Percentiles rank a stretch among this genome's conserved stretches.
phyloP scores from a whole-genome alignment of 2,113 vertebrate genomes.

The Microtus oregoni region DNA sequence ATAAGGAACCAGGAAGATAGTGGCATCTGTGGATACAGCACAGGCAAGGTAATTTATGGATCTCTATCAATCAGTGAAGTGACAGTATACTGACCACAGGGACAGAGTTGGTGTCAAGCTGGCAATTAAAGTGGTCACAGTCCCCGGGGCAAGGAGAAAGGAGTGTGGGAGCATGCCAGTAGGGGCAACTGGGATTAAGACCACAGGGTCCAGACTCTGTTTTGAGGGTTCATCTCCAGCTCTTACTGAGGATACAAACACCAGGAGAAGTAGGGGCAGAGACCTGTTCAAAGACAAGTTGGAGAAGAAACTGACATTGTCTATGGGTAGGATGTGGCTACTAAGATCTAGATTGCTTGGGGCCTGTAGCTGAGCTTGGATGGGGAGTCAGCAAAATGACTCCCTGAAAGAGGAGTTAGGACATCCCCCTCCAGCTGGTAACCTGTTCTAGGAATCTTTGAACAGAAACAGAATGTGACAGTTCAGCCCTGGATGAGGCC shows the following conservation, averaged over 20 bases:
- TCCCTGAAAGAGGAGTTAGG: background rate
- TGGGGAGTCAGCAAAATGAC: background rate
- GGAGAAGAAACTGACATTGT: background rate
- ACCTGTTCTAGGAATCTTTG: background rate
- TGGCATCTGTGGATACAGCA: accelerated
- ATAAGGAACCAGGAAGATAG: background rate
- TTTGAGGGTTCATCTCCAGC: background rate
- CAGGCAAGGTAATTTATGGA: background rate
- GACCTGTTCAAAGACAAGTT: background rate
- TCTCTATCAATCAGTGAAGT: background rate
- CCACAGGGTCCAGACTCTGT: background rate
- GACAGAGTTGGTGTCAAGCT: background rate
- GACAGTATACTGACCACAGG: background rate
- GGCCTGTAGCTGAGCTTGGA: background rate
- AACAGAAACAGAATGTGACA: background rate
- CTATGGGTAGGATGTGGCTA: background rate
- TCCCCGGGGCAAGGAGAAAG: background rate
- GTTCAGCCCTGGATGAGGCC: background rate
- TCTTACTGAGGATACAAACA: background rate
- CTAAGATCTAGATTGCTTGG: background rate
- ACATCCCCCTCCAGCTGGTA: accelerated
- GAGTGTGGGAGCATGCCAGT: background rate
- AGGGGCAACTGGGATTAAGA: background rate
- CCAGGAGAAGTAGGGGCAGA: background rate
- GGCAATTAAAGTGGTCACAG: background rate